A percentile compares a stretch with the other conserved stretches of the same genome.
These are phyloP conservation scores for Pollenia amentaria DNA, from an alignment of 2,888 invertebrate genomes.

Conservation along the genomic window DNA sequence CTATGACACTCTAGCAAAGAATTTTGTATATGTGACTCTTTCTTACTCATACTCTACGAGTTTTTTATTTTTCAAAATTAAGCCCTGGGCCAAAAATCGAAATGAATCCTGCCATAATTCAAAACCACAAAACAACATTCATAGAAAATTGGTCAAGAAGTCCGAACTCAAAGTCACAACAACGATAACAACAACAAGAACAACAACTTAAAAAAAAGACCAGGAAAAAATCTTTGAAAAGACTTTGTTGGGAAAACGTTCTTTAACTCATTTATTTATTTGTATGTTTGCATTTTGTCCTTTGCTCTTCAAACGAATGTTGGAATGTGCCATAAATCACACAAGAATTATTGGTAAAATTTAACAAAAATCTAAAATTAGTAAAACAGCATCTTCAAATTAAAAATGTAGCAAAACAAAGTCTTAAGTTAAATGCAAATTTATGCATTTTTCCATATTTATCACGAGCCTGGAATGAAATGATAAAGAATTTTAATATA, in stretches of 20 bases:
- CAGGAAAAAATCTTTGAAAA: slow-evolving; percentile 40
- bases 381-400: slow-evolving; percentile 61
- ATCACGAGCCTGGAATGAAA: slow-evolving; percentile 3
- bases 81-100: slow-evolving; percentile 69
- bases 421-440: slow-evolving; percentile 56
- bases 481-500: slow-evolving; percentile 41
- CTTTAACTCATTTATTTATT: slow-evolving; percentile 38
- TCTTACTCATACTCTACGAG: background rate
- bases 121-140: slow-evolving; percentile 71
- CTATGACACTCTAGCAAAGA: background rate
- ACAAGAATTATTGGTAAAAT: slow-evolving; percentile 74
- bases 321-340: slow-evolving; percentile 66
- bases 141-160: slow-evolving; percentile 74
- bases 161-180: slow-evolving; percentile 44
- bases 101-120: slow-evolving; percentile 73
- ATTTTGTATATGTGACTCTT: background rate
- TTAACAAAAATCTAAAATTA: slow-evolving; percentile 67
- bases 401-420: slow-evolving; percentile 14
- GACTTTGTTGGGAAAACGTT: slow-evolving; percentile 56
- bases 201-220: background rate
- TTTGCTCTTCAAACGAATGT: slow-evolving; percentile 58
- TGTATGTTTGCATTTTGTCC: slow-evolving; percentile 14
- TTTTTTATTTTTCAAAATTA: slow-evolving; percentile 29
- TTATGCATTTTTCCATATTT: slow-evolving; percentile 29
- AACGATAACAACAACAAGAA: slow-evolving; percentile 15